These are phyloP conservation scores for Scrobipalpa costella DNA, from an alignment of 2,888 invertebrate genomes.

Conservation along the genomic window DNA sequence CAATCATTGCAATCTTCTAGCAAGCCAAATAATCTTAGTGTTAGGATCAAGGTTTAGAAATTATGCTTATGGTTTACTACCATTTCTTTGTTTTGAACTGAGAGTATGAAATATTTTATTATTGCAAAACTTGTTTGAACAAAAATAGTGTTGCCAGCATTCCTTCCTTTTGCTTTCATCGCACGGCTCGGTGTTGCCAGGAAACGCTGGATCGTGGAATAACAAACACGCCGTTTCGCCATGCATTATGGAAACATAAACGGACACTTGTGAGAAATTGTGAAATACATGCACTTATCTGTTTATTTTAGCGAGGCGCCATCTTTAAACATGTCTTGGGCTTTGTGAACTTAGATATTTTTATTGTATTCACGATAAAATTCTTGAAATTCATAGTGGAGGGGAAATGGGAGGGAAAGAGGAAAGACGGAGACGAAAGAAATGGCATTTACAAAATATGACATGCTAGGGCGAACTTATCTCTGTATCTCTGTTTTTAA, in stretches of 20 bases:
- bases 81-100: no score
- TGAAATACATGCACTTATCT: conserved; percentile 4
- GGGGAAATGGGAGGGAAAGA: neutral
- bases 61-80: no score
- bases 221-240: conserved; percentile 27
- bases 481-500: no score
- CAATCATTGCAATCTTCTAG: no score
- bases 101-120: no score
- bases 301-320: neutral
- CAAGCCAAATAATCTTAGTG: no score
- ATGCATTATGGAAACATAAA: conserved; percentile 26
- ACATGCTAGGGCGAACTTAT: no score
- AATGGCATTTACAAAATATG: no score
- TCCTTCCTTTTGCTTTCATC: conserved; percentile 13
- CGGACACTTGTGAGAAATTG: neutral
- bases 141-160: conserved; percentile 6
- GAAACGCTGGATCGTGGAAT: conserved; percentile 33
- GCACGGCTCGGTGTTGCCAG: conserved; percentile 24
- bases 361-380: no score
- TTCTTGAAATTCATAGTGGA: no score
- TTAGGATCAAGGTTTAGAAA: no score
- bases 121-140: neutral
- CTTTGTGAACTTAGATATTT: neutral
- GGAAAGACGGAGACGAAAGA: no score
- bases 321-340: neutral